Evolutionary conservation across 2,888 invertebrate genomes (phyloP).

Genomic region (Euspilapteryx auroguttella): DNA sequence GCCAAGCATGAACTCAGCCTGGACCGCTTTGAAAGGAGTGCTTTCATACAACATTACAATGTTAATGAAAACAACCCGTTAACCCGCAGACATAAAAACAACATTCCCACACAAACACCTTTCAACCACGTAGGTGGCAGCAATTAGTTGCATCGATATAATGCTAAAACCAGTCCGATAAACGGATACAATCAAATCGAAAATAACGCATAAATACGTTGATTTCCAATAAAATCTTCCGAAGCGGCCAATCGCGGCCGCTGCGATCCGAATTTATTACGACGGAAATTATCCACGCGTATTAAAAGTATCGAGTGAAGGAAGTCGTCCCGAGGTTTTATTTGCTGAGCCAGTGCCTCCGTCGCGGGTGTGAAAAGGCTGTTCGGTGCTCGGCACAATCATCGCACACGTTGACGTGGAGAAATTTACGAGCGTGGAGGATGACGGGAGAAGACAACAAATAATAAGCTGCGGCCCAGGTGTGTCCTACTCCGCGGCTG

Average conservation of each 20-base stretch:
- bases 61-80: conserved; percentile 22
- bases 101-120: conserved; percentile 12
- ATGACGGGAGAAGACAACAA: conserved; percentile 48
- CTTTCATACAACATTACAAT: conserved; percentile 8
- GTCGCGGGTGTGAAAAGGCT: conserved; percentile 46
- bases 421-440: conserved; percentile 58
- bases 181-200: conserved; percentile 21
- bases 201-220: conserved; percentile 33
- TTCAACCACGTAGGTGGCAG: conserved; percentile 26
- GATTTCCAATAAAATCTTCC: conserved; percentile 23
- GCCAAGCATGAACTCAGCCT: too few species aligned
- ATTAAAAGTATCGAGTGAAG: conserved; percentile 27
- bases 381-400: conserved; percentile 34
- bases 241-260: conserved; percentile 36
- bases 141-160: conserved; percentile 20
- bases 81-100: conserved; percentile 26
- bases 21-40: too few species aligned
- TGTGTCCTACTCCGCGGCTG: conserved; percentile 21
- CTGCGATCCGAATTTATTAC: conserved; percentile 58
- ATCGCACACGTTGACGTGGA: conserved; percentile 58
- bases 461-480: conserved; percentile 49
- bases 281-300: conserved; percentile 53
- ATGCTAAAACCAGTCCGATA: conserved; percentile 30
- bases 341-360: conserved; percentile 10
- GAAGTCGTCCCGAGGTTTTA: conserved; percentile 16